phyloP scores from a whole-genome alignment of 1,140 invertebrate species.

The Leptinotarsa defecta region DNA sequence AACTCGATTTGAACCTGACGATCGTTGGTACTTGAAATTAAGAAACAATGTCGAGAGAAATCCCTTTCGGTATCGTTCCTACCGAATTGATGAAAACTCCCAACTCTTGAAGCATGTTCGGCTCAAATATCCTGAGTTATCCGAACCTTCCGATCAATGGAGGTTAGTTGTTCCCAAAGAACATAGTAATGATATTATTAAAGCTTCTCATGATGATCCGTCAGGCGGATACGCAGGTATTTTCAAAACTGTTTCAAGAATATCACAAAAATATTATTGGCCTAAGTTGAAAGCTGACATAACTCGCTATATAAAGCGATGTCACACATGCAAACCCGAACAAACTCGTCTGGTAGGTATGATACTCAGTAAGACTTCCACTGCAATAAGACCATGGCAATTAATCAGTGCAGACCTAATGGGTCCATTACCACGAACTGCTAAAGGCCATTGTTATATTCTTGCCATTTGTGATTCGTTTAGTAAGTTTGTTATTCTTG shows the following conservation, averaged over 20 bases:
- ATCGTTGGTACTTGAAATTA: no score
- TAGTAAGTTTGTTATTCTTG: constrained; percentile 15
- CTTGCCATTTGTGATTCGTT: constrained; percentile 27
- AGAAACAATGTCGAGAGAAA: no score
- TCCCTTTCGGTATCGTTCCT: no score
- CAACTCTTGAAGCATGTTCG: no score
- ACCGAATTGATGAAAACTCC: no score
- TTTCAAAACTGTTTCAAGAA: constrained; percentile 34
- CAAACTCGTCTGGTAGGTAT: constrained; percentile 29
- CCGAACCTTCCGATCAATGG: constrained; percentile 30
- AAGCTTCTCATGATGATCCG: constrained; percentile 29
- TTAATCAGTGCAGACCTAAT: constrained; percentile 29
- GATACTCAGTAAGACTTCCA: constrained; percentile 15
- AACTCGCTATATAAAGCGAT: constrained; percentile 21
- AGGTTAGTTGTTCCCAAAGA: constrained; percentile 33
- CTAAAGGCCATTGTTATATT: constrained; percentile 24
- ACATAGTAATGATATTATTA: constrained; percentile 16
- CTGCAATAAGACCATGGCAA: constrained; percentile 22
- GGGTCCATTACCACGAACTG: constrained; percentile 15
- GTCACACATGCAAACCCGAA: constrained; percentile 30
- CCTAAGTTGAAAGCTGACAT: constrained; percentile 33
- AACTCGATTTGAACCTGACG: neutral
- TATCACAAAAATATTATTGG: constrained; percentile 37
- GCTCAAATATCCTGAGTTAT: neutral
- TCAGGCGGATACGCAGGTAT: constrained; percentile 28